Conservation (phyloP, 2,888 invertebrate species). For the Tetragnatha montana region DNA sequence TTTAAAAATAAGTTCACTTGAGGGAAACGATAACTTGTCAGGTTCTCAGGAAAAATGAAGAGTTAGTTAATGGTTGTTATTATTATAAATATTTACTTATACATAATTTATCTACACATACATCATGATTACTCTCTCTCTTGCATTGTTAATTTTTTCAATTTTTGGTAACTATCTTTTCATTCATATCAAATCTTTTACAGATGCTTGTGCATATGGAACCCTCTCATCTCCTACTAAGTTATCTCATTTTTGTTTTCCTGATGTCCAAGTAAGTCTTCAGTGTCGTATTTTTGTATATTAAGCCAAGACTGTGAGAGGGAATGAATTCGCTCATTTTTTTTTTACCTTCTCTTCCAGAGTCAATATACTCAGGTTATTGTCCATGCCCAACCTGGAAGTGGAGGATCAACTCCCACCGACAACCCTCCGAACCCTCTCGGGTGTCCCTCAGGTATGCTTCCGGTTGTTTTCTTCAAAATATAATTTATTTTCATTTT, state of each 20-base stretch:
- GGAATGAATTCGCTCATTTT: neutral
- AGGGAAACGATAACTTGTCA: too few species aligned
- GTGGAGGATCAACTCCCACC: slow-evolving; percentile 60
- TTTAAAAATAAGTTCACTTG: too few species aligned
- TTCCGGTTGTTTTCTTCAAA: too few species aligned
- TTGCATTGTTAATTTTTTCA: too few species aligned
- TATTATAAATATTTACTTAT: too few species aligned
- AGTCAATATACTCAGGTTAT: slow-evolving; percentile 69
- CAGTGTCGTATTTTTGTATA: neutral
- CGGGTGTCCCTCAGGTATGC: slow-evolving; percentile 58
- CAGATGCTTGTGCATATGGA: slow-evolving; percentile 56
- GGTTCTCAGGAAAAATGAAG: too few species aligned
- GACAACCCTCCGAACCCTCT: slow-evolving; percentile 54
- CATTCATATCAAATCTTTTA: neutral
- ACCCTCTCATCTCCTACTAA: slow-evolving; percentile 58
- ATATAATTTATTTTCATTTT: too few species aligned
- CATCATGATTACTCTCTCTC: too few species aligned
- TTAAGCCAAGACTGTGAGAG: neutral
- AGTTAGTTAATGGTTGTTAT: too few species aligned
- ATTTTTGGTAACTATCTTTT: neutral
- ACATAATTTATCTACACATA: too few species aligned
- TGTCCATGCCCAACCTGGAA: slow-evolving; percentile 64
- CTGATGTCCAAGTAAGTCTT: slow-evolving; percentile 60
- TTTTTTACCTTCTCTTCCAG: slow-evolving; percentile 24
- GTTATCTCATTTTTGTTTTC: slow-evolving; percentile 63